phyloP scores from a whole-genome alignment of 2,888 invertebrate genomes.

The Agapetus fuscipes region DNA sequence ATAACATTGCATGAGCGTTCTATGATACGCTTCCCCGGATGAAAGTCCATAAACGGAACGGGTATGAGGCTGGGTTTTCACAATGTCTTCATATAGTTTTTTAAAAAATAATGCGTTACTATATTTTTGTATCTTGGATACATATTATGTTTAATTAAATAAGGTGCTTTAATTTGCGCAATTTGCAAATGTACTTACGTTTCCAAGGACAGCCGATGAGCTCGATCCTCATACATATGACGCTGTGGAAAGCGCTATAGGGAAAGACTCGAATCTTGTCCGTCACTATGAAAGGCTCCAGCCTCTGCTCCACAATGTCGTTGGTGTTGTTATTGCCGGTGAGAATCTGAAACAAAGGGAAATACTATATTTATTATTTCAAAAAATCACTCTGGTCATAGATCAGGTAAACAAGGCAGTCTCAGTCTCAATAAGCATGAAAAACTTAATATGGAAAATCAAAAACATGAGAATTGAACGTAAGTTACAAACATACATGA shows the following conservation, averaged over 20 bases:
- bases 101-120: too few species aligned
- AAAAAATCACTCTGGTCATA: not conserved
- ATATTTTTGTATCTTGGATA: too few species aligned
- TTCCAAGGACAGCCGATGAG: conserved; percentile 69
- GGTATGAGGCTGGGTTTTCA: too few species aligned
- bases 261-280: conserved; percentile 70
- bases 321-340: conserved; percentile 72
- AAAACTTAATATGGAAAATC: not conserved
- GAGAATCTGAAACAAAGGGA: conserved; percentile 49
- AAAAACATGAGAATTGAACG: not conserved
- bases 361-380: not conserved
- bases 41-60: too few species aligned
- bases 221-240: conserved; percentile 74
- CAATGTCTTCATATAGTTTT: too few species aligned
- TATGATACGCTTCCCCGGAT: too few species aligned
- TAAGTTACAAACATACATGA: too few species aligned
- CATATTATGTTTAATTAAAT: too few species aligned
- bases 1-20: too few species aligned
- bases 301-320: conserved; percentile 59
- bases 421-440: not conserved
- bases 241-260: conserved; percentile 65
- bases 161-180: too few species aligned
- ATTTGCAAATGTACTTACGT: conserved; percentile 58
- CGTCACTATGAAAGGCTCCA: conserved; percentile 69
- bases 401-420: not conserved